phyloP scores from a whole-genome alignment of 2,888 invertebrate species.

The Meiosimyza decipiens region DNA sequence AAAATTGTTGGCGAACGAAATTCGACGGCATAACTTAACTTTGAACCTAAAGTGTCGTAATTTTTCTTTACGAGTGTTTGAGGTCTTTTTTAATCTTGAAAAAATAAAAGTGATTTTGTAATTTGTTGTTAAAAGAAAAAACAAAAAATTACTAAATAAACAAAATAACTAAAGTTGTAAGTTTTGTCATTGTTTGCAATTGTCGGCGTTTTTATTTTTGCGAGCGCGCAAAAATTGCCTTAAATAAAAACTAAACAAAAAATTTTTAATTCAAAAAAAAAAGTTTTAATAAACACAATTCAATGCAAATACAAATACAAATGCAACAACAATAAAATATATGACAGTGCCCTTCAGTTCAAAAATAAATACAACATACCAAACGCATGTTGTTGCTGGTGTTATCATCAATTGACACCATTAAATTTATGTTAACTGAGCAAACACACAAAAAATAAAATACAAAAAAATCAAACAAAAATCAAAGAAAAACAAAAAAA shows the following conservation, averaged over 20 bases:
- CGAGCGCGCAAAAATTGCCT: constrained; percentile 22
- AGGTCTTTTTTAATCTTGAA: constrained; percentile 2
- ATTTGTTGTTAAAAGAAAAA: constrained; percentile 6
- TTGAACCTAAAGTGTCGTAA: background rate
- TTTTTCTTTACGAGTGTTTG: background rate
- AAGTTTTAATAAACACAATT: constrained; percentile 12
- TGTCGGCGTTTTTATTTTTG: constrained; percentile 1
- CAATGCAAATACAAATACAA: constrained; percentile 9
- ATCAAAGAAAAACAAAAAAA: constrained; percentile 4
- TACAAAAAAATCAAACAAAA: constrained; percentile 14
- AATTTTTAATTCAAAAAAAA: background rate
- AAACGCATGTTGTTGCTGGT: background rate
- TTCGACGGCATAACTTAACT: too few relatives aligned
- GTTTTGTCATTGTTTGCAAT: constrained; percentile 31
- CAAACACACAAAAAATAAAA: constrained; percentile 9
- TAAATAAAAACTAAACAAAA: background rate
- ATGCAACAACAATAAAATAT: background rate
- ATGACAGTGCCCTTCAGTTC: too few relatives aligned
- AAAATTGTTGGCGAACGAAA: too few relatives aligned
- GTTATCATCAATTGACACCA: constrained; percentile 34
- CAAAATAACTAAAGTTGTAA: constrained; percentile 32
- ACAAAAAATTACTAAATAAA: constrained; percentile 40
- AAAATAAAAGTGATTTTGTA: background rate
- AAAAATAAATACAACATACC: constrained; percentile 18
- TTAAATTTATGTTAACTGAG: constrained; percentile 26